A percentile compares a stretch with the other conserved stretches of the same genome.
phyloP scores from a whole-genome alignment of 2,888 invertebrate genomes.

The Nomada hirtipes region DNA sequence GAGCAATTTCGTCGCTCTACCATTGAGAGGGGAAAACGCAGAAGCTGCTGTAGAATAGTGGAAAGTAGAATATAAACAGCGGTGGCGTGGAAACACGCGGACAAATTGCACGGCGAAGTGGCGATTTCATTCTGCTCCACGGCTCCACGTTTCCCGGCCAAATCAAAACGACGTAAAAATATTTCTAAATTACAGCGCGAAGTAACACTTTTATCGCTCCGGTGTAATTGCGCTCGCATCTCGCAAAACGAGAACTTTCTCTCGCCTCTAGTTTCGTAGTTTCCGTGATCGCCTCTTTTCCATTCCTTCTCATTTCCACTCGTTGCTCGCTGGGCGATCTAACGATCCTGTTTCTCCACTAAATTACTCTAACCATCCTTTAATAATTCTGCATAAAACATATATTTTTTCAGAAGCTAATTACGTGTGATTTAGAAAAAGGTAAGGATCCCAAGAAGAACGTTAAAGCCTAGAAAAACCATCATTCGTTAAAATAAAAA shows the following conservation, averaged over 20 bases:
- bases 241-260: slow-evolving; percentile 63
- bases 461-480: too few relatives aligned
- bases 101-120: slow-evolving; percentile 58
- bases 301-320: slow-evolving; percentile 36
- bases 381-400: too few relatives aligned
- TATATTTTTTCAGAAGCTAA: too few relatives aligned
- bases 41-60: slow-evolving; percentile 2
- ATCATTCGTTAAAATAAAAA: too few relatives aligned
- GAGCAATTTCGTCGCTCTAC: slow-evolving; percentile 22
- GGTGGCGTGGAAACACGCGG: slow-evolving; percentile 50
- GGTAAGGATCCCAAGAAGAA: too few relatives aligned
- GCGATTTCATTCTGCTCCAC: slow-evolving; percentile 50
- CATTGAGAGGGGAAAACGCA: slow-evolving; percentile 15
- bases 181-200: slow-evolving; percentile 66
- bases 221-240: slow-evolving; percentile 68
- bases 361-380: not conserved
- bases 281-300: slow-evolving; percentile 48
- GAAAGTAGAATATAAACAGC: slow-evolving; percentile 49
- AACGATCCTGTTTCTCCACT: not conserved
- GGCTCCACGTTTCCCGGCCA: slow-evolving; percentile 52
- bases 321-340: not conserved
- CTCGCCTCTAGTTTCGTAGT: slow-evolving; percentile 59
- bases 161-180: slow-evolving; percentile 66
- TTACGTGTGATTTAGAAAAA: too few relatives aligned
- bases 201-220: slow-evolving; percentile 67